Evolutionary conservation across 2,797 vertebrate genomes (phyloP), one percentile per base, ranked within the genome.

Genomic region (Micromesistius poutassou): DNA sequence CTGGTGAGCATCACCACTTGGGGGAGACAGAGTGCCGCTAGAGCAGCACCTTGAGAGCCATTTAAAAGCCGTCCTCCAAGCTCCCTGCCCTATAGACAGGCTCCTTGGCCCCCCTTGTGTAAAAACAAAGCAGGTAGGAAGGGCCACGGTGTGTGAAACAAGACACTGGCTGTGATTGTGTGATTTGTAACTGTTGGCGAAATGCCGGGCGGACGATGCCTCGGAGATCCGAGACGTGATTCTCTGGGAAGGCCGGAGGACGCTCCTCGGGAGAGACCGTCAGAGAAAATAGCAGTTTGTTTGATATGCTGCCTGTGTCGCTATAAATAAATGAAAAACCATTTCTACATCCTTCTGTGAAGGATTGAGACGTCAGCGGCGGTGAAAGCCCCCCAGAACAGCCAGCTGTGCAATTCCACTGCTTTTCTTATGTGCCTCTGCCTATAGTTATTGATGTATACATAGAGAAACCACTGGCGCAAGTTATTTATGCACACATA

Each of bases 21-120:
- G 88, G 89, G 93, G 92, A 87, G 92, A 92, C 91, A 93, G 82
- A 92, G 90, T 74, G 85, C 91, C 87, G 78, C 76, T 76, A 80
- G 79, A 82, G 87, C 0, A 66, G 55, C 72, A 85, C 87, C 90
- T 87, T 40, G 76, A 88, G 85, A 88, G 87, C 81, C 82, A 62
- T 0, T n/a, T 80, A 72, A 55, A 9, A n/a, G 50, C 46, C 0
- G 16, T 79, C 62, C 77, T 72, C 75, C 79, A 77, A 79, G 75
- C 73, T 25, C 75, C 35, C 74, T 73, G 50, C 50, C 71, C 75
- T 4, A 82, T 75, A 71, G 35, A 77, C 81, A 55, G 80, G 81
- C 74, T 84, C 70, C 75, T 75, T 35, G 81, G 50, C 76, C 74
- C 78, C 75, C 74, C 50, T 62, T 1, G 22, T 62, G n/a, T 62